Conservation (phyloP, 2,888 invertebrate genomes). For the Meteorus cinctellus region DNA sequence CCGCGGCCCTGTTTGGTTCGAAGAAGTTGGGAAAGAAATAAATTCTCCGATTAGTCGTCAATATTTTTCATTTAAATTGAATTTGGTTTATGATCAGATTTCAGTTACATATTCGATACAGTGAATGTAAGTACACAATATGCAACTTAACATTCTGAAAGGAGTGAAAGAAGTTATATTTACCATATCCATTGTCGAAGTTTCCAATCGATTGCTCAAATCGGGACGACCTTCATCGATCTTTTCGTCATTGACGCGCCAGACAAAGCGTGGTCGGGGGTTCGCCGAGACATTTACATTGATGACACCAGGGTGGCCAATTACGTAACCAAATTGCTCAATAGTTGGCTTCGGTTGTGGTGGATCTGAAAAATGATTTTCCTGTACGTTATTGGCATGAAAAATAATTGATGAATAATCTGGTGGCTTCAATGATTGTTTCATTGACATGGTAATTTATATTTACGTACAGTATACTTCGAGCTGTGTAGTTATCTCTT, state of each 20-base stretch:
- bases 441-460: background rate
- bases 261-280: slow-evolving; percentile 81
- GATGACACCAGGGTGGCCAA: slow-evolving; percentile 82
- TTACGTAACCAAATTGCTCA: slow-evolving; percentile 83
- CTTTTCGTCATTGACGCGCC: slow-evolving; percentile 78
- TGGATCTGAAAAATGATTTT: slow-evolving; percentile 75
- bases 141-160: background rate
- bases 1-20: slow-evolving; percentile 77
- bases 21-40: slow-evolving; percentile 1
- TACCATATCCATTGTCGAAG: slow-evolving; percentile 74
- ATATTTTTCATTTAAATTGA: too few species aligned
- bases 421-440: slow-evolving; percentile 2
- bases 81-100: too few species aligned
- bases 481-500: slow-evolving; percentile 72
- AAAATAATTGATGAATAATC: slow-evolving; percentile 15
- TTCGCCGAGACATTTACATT: slow-evolving; percentile 84
- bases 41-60: background rate
- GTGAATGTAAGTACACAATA: background rate
- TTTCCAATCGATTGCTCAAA: slow-evolving; percentile 74
- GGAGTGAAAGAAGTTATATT: slow-evolving; percentile 51
- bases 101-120: background rate
- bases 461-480: slow-evolving; percentile 78
- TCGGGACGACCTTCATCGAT: slow-evolving; percentile 76
- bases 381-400: background rate
- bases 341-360: slow-evolving; percentile 77